These are phyloP conservation scores for Gracilinanus agilis DNA, from an alignment of 2,113 vertebrate genomes.

Conservation along the genomic window DNA sequence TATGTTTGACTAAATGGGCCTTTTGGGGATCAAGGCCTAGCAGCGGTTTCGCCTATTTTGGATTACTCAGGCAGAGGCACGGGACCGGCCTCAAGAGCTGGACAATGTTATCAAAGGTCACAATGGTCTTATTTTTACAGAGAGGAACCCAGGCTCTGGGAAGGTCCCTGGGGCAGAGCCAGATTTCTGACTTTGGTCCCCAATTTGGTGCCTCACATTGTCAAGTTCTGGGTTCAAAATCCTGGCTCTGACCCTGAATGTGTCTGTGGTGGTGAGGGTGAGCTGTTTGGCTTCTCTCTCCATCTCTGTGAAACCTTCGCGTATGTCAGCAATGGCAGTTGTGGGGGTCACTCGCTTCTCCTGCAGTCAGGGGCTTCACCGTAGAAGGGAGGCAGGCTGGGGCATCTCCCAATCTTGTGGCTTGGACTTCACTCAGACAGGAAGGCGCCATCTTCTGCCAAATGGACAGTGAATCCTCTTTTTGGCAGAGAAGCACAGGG, in stretches of 20 bases:
- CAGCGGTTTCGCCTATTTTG: neutral
- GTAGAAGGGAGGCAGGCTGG: neutral
- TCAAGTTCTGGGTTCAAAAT: neutral
- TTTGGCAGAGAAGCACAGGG: neutral
- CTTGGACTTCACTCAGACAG: neutral
- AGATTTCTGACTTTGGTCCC: neutral
- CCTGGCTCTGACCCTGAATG: neutral
- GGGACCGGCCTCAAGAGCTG: neutral
- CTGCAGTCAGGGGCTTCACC: no score
- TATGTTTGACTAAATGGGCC: neutral
- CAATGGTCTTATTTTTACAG: neutral
- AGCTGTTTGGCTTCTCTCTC: neutral
- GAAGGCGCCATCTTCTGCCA: neutral
- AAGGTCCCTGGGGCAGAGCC: neutral
- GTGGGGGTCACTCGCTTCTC: no score
- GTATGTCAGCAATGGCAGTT: no score
- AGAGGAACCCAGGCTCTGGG: no score
- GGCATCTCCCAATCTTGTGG: neutral
- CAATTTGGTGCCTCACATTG: no score
- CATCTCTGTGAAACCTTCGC: no score
- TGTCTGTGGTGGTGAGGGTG: neutral
- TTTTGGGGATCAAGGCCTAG: neutral
- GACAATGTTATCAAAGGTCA: neutral
- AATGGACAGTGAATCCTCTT: neutral
- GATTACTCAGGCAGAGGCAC: neutral